phyloP scores from a whole-genome alignment of 2,888 invertebrate genomes.

The Synergus umbraculus region DNA sequence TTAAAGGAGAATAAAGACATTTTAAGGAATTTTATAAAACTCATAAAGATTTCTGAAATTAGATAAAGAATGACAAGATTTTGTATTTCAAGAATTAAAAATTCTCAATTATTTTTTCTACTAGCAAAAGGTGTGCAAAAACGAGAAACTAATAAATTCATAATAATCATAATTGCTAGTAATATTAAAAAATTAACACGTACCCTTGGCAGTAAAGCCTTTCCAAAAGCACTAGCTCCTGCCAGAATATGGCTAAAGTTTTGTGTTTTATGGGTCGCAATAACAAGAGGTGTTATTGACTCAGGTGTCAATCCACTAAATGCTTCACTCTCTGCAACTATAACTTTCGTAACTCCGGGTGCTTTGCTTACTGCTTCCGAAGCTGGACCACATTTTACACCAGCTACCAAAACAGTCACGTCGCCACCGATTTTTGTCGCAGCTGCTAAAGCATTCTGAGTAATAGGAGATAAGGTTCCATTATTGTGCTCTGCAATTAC shows the following conservation, averaged over 20 bases:
- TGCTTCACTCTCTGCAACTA: slow-evolving; percentile 93
- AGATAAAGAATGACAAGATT: too few species aligned
- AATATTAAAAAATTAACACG: slow-evolving; percentile 46
- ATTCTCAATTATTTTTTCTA: too few species aligned
- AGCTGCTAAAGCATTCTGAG: slow-evolving; percentile 94
- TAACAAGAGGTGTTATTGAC: slow-evolving; percentile 89
- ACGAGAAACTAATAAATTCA: too few species aligned
- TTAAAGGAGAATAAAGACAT: too few species aligned
- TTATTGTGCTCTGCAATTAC: slow-evolving; percentile 98
- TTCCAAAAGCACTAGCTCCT: slow-evolving; percentile 96
- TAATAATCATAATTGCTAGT: too few species aligned
- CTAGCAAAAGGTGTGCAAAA: too few species aligned
- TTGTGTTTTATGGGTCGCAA: slow-evolving; percentile 94
- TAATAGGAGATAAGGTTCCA: slow-evolving; percentile 89
- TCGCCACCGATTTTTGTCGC: slow-evolving; percentile 96
- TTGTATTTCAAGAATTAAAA: too few species aligned
- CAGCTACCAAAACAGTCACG: slow-evolving; percentile 93
- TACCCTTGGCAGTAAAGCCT: slow-evolving; percentile 89
- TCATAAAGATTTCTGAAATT: too few species aligned
- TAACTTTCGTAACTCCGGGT: slow-evolving; percentile 89
- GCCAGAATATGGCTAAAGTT: slow-evolving; percentile 97
- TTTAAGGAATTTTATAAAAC: too few species aligned
- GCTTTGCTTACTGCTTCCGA: slow-evolving; percentile 91
- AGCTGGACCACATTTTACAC: slow-evolving; percentile 91
- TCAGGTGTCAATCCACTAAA: slow-evolving; percentile 96